phyloP scores from a whole-genome alignment of 2,888 invertebrate species.

The Dermolepida albohirtum region DNA sequence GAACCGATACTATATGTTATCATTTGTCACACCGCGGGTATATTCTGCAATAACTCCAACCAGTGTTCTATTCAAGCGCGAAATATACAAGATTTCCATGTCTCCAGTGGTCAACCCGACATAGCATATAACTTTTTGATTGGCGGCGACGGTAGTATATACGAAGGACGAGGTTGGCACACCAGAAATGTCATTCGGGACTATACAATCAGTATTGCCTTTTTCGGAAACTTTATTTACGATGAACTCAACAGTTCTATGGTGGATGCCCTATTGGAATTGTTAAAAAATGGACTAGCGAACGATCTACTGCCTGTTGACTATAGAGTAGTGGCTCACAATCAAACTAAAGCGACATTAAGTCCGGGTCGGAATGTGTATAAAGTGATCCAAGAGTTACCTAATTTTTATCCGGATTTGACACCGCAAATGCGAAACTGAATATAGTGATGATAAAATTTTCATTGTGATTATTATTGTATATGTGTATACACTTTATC shows the following conservation, averaged over 20 bases:
- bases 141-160: slow-evolving; percentile 69
- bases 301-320: slow-evolving; percentile 62
- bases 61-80: slow-evolving; percentile 66
- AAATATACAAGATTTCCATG: slow-evolving; percentile 66
- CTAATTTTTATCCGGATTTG: slow-evolving; percentile 59
- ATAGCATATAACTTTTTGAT: slow-evolving; percentile 67
- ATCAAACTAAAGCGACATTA: slow-evolving; percentile 65
- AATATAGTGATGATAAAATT: neutral
- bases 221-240: slow-evolving; percentile 67
- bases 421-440: neutral
- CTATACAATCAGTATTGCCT: slow-evolving; percentile 65
- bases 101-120: slow-evolving; percentile 64
- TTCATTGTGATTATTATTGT: no score
- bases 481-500: no score
- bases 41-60: slow-evolving; percentile 62
- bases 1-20: slow-evolving; percentile 66
- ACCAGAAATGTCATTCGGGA: slow-evolving; percentile 67
- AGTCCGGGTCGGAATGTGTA: slow-evolving; percentile 69
- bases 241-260: slow-evolving; percentile 63
- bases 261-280: slow-evolving; percentile 63
- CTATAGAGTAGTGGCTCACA: slow-evolving; percentile 68
- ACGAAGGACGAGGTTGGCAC: slow-evolving; percentile 69
- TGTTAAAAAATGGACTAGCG: slow-evolving; percentile 65
- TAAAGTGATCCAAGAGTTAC: slow-evolving; percentile 66
- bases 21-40: slow-evolving; percentile 68